Percentiles rank a stretch among this genome's conserved stretches.
These are phyloP conservation scores for Magallana ariakensis DNA, from an alignment of 1,140 invertebrate species.

Conservation along the genomic window DNA sequence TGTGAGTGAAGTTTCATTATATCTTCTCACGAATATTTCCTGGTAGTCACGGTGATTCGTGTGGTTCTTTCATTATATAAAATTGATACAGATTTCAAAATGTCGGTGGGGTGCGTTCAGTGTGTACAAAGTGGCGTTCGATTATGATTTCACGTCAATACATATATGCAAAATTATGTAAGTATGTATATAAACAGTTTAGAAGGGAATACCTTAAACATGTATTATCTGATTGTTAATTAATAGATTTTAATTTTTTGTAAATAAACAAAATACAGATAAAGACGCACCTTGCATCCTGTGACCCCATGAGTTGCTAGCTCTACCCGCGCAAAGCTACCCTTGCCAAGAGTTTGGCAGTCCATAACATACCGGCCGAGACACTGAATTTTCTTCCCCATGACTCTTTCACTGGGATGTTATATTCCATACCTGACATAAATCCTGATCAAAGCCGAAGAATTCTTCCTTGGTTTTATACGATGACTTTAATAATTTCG, in stretches of 20 bases:
- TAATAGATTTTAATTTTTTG: neutral
- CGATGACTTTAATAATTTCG: neutral
- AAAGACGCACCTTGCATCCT: slow-evolving; percentile 75
- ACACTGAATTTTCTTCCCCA: slow-evolving; percentile 79
- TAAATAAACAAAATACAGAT: neutral
- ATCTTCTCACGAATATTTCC: too few relatives aligned
- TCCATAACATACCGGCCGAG: slow-evolving; percentile 80
- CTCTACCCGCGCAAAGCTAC: slow-evolving; percentile 80
- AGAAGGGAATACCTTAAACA: too few relatives aligned
- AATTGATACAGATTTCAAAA: too few relatives aligned
- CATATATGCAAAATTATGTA: too few relatives aligned
- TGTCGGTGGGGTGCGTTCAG: too few relatives aligned
- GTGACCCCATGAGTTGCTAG: slow-evolving; percentile 78
- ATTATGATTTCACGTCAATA: too few relatives aligned
- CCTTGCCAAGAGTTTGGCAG: slow-evolving; percentile 78
- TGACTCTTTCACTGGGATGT: slow-evolving; percentile 50
- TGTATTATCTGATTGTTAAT: too few relatives aligned
- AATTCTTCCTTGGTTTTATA: slow-evolving; percentile 28
- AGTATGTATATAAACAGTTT: too few relatives aligned
- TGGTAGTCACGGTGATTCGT: too few relatives aligned
- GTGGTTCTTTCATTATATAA: too few relatives aligned
- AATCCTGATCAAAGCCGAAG: slow-evolving; percentile 34
- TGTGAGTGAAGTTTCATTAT: too few relatives aligned
- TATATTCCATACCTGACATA: slow-evolving; percentile 49
- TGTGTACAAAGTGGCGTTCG: too few relatives aligned